phyloP scores from a whole-genome alignment of 2,888 invertebrate genomes.

The Patella pellucida region DNA sequence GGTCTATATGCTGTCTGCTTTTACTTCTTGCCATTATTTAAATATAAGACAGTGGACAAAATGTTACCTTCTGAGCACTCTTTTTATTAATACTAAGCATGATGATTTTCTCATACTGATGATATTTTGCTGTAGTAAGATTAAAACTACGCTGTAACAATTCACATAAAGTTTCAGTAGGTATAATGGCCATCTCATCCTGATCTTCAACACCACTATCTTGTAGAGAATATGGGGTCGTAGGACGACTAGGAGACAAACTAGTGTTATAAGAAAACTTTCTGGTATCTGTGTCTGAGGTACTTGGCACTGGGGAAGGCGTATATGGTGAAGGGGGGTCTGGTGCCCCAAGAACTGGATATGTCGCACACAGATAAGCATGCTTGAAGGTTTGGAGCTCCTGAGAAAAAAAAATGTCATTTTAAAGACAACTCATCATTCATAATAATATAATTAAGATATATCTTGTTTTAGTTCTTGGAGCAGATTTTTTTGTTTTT shows the following conservation, averaged over 20 bases:
- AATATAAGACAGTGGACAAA: no score
- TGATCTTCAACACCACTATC: constrained; percentile 58
- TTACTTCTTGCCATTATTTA: no score
- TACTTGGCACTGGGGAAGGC: constrained; percentile 40
- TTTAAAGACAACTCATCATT: no score
- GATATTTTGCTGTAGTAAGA: constrained; percentile 48
- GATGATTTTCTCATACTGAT: constrained; percentile 52
- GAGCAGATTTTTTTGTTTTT: no score
- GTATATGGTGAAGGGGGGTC: constrained; percentile 55
- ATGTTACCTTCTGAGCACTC: constrained; percentile 52
- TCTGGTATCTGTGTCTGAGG: background rate
- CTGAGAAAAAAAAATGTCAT: constrained; percentile 31
- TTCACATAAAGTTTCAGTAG: constrained; percentile 59
- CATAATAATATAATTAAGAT: no score
- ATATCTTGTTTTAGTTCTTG: no score
- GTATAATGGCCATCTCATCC: constrained; percentile 56
- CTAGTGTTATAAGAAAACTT: background rate
- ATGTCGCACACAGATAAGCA: constrained; percentile 58
- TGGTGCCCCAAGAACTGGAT: constrained; percentile 61
- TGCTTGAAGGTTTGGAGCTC: constrained; percentile 52
- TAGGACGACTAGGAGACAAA: constrained; percentile 18
- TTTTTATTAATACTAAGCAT: constrained; percentile 48
- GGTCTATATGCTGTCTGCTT: no score
- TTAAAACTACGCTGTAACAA: constrained; percentile 55
- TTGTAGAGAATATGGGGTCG: constrained; percentile 42